These are phyloP conservation scores for Syngnathus floridae DNA, from an alignment of 2,113 vertebrate genomes.

Conservation along the genomic window DNA sequence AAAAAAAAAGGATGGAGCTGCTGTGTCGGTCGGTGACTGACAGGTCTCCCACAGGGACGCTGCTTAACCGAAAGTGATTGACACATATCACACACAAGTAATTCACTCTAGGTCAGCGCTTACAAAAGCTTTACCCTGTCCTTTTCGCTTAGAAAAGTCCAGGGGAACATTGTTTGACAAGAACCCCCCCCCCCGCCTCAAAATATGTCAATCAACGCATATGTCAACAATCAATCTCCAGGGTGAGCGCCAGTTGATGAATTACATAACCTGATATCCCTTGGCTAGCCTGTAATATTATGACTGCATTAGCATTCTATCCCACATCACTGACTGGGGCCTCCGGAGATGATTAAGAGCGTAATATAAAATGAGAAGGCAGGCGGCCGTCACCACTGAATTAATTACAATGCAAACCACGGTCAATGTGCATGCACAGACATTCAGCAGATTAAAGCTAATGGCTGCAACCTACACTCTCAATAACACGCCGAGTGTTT, in stretches of 20 bases:
- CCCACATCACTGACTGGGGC: constrained; percentile 20
- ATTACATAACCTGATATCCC: constrained; percentile 8
- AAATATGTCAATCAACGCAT: neutral
- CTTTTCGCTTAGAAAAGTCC: constrained; percentile 10
- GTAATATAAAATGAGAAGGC: constrained; percentile 21
- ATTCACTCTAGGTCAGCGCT: constrained; percentile 14
- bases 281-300: constrained; percentile 5
- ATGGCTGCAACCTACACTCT: constrained; percentile 1
- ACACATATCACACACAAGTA: constrained; percentile 16
- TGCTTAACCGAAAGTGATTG: constrained; percentile 30
- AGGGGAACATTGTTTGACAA: neutral
- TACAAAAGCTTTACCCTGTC: constrained; percentile 5
- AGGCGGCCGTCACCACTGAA: constrained; percentile 19
- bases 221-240: neutral
- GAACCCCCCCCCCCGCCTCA: neutral
- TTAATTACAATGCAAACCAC: constrained; percentile 19
- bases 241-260: neutral
- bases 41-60: constrained; percentile 33
- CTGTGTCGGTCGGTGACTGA: constrained; percentile 35
- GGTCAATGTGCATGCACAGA: neutral
- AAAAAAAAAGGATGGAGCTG: constrained; percentile 50
- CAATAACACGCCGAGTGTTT: constrained; percentile 3
- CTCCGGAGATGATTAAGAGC: constrained; percentile 36
- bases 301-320: constrained; percentile 19
- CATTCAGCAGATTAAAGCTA: constrained; percentile 8